phyloP scores from a whole-genome alignment of 2,113 vertebrate genomes.

The Pleuronectes platessa region DNA sequence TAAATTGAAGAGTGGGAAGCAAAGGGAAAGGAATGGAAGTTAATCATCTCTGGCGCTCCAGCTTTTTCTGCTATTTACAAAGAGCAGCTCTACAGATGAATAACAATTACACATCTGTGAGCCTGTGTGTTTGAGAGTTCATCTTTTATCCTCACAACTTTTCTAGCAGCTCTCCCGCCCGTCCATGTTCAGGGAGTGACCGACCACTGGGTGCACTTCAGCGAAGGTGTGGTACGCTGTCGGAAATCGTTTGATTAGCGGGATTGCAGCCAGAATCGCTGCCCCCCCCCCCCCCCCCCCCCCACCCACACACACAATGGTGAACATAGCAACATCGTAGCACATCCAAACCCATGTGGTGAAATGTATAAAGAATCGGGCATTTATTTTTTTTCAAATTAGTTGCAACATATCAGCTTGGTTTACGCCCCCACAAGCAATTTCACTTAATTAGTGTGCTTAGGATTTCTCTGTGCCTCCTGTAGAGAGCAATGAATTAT shows the following conservation, averaged over 20 bases:
- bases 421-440: constrained; percentile 71
- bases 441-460: constrained; percentile 77
- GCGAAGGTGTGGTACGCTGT: background rate
- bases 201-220: background rate
- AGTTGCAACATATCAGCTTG: constrained; percentile 69
- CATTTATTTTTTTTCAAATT: constrained; percentile 53
- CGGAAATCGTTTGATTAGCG: background rate
- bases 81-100: constrained; percentile 12
- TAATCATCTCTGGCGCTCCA: constrained; percentile 20
- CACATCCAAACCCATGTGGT: constrained; percentile 42
- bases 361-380: constrained; percentile 76
- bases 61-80: constrained; percentile 10
- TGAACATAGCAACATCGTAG: constrained; percentile 36
- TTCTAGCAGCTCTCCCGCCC: background rate
- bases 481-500: constrained; percentile 68
- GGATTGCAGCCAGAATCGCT: constrained; percentile 7
- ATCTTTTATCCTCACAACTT: constrained; percentile 7
- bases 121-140: background rate
- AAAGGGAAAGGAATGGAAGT: background rate
- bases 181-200: too few relatives aligned
- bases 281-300: too few relatives aligned
- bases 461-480: constrained; percentile 72
- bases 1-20: background rate
- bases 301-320: constrained; percentile 27
- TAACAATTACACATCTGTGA: constrained; percentile 17